phyloP scores from a whole-genome alignment of 2,113 vertebrate species.

The Abramis brama region DNA sequence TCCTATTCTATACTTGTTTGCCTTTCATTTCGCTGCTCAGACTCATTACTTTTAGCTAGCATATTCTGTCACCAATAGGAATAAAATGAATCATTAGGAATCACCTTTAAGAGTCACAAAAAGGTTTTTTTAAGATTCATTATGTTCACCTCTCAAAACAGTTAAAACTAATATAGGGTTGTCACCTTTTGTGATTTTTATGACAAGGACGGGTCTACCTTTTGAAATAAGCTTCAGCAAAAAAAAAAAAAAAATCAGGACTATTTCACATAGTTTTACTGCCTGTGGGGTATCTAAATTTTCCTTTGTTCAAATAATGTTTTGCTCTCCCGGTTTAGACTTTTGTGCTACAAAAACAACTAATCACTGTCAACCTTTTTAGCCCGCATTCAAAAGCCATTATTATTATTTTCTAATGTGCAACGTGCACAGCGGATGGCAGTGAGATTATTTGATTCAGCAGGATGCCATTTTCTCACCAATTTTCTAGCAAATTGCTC shows the following conservation, averaged over 20 bases:
- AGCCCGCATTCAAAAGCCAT: neutral
- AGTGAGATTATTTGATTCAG: conserved; percentile 34
- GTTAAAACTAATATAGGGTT: neutral
- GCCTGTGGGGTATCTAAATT: neutral
- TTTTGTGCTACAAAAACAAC: conserved; percentile 6
- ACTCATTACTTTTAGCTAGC: neutral
- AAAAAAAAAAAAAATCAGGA: neutral
- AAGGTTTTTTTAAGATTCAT: neutral
- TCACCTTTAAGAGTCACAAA: neutral
- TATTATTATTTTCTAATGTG: neutral
- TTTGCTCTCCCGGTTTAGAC: neutral
- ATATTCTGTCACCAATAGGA: neutral
- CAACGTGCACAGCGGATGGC: neutral
- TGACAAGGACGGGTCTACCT: neutral
- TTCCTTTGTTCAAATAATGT: neutral
- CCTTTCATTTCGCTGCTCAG: neutral
- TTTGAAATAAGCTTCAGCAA: neutral
- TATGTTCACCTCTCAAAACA: neutral
- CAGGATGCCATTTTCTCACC: conserved; percentile 30
- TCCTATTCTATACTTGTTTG: neutral
- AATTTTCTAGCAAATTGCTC: conserved; percentile 29
- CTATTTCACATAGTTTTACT: neutral
- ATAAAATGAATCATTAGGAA: neutral
- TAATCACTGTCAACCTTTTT: conserved; percentile 13
- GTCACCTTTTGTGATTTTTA: neutral